Conservation (phyloP, 2,888 invertebrate genomes). For the Ommatoiulus sabulosus region DNA sequence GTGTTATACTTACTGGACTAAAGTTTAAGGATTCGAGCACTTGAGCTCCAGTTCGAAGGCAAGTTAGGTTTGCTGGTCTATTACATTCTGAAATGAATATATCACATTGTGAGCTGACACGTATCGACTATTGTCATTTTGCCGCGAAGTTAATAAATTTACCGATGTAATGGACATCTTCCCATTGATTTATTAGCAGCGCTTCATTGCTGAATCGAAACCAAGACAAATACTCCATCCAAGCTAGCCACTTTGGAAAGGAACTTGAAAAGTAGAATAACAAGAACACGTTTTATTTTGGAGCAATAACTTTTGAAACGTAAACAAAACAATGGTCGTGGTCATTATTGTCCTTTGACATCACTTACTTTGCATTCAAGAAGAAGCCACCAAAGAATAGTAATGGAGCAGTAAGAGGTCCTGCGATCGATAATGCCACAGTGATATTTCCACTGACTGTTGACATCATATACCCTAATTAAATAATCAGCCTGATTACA, state of each 20-base stretch:
- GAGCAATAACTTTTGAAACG: too few species aligned
- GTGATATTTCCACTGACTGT: slow-evolving; percentile 85
- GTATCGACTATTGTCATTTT: neutral
- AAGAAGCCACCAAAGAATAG: slow-evolving; percentile 96
- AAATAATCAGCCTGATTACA: neutral
- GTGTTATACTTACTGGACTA: slow-evolving; percentile 42
- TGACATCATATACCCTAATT: slow-evolving; percentile 88
- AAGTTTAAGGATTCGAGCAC: slow-evolving; percentile 54
- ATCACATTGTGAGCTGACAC: neutral
- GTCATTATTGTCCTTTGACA: neutral
- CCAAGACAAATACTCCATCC: slow-evolving; percentile 67
- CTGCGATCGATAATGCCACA: slow-evolving; percentile 90
- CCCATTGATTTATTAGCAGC: slow-evolving; percentile 67
- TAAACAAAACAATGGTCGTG: neutral
- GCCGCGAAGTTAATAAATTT: neutral
- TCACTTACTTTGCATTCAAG: slow-evolving; percentile 83
- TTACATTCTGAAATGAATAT: slow-evolving; percentile 55
- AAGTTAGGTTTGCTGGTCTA: slow-evolving; percentile 52
- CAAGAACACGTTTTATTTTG: neutral
- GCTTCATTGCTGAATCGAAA: slow-evolving; percentile 68
- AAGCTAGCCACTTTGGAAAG: slow-evolving; percentile 63
- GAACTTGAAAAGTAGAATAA: slow-evolving; percentile 61
- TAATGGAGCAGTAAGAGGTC: slow-evolving; percentile 92
- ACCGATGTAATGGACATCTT: slow-evolving; percentile 64
- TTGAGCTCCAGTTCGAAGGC: slow-evolving; percentile 37